Evolutionary conservation across 2,888 invertebrate genomes (phyloP).

Genomic region (Phytoseiulus persimilis): DNA sequence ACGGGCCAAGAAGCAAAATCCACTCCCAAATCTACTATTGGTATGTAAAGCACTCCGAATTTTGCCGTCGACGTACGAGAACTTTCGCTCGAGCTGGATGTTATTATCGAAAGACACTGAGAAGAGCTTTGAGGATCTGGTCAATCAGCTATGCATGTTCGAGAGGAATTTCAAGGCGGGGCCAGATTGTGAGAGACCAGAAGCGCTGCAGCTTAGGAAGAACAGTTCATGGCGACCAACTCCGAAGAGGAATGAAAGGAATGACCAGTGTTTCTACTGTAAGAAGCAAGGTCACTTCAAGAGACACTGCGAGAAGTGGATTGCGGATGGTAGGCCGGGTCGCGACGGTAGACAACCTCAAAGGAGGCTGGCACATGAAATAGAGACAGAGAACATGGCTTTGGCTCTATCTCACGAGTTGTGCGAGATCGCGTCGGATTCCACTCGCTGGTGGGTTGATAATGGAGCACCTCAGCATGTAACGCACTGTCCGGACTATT

Average conservation of each 20-base stretch:
- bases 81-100: slow-evolving; percentile 30
- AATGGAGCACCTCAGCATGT: slow-evolving; percentile 41
- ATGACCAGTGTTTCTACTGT: slow-evolving; percentile 40
- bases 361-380: background rate
- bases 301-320: slow-evolving; percentile 38
- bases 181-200: background rate
- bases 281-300: slow-evolving; percentile 41
- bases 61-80: slow-evolving; percentile 39
- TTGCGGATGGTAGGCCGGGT: slow-evolving; percentile 39
- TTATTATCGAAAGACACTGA: slow-evolving; percentile 39
- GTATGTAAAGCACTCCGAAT: background rate
- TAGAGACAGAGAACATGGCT: background rate
- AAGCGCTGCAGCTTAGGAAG: background rate
- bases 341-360: too few relatives aligned
- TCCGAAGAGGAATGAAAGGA: background rate
- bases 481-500: slow-evolving; percentile 14
- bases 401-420: background rate
- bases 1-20: background rate
- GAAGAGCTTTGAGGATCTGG: slow-evolving; percentile 40
- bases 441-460: slow-evolving; percentile 39
- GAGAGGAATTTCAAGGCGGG: slow-evolving; percentile 32
- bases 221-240: background rate
- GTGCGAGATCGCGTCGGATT: too few relatives aligned
- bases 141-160: slow-evolving; percentile 40
- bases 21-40: background rate